Evolutionary conservation across 2,888 invertebrate genomes (phyloP).

Genomic region (Himalopsyche tibetana): DNA sequence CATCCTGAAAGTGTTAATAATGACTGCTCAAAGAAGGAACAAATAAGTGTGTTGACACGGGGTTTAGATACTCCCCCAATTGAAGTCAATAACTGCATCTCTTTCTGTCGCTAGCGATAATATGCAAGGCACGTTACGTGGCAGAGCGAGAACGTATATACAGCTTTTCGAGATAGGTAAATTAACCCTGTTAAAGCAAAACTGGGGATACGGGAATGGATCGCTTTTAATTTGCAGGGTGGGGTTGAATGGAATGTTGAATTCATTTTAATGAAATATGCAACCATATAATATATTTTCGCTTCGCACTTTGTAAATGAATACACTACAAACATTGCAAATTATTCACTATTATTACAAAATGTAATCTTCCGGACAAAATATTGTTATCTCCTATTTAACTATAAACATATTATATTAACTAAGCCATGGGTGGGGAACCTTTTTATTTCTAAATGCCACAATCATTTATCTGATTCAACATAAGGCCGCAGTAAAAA

Average conservation of each 20-base stretch:
- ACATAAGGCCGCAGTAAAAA: too few relatives aligned
- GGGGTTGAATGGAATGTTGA: conserved; percentile 7
- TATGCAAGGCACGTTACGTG: background rate
- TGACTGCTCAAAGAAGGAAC: conserved; percentile 22
- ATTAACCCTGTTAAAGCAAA: conserved; percentile 34
- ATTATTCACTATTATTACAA: too few relatives aligned
- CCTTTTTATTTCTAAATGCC: too few relatives aligned
- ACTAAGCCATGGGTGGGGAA: too few relatives aligned
- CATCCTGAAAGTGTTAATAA: conserved; percentile 18
- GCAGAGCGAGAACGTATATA: background rate
- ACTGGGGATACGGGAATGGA: background rate
- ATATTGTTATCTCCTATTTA: too few relatives aligned
- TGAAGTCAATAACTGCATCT: conserved; percentile 17
- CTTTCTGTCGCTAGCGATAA: background rate
- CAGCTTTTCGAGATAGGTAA: background rate
- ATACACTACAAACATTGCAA: too few relatives aligned
- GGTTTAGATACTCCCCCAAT: background rate
- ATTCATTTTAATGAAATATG: background rate
- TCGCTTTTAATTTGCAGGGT: conserved; percentile 10
- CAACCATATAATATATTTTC: too few relatives aligned
- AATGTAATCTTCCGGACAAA: too few relatives aligned
- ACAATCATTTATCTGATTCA: too few relatives aligned
- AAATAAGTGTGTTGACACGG: conserved; percentile 34
- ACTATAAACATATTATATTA: too few relatives aligned
- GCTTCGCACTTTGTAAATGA: too few relatives aligned